Conservation (phyloP, 2,888 invertebrate species). For the Carterocephalus palaemon region DNA sequence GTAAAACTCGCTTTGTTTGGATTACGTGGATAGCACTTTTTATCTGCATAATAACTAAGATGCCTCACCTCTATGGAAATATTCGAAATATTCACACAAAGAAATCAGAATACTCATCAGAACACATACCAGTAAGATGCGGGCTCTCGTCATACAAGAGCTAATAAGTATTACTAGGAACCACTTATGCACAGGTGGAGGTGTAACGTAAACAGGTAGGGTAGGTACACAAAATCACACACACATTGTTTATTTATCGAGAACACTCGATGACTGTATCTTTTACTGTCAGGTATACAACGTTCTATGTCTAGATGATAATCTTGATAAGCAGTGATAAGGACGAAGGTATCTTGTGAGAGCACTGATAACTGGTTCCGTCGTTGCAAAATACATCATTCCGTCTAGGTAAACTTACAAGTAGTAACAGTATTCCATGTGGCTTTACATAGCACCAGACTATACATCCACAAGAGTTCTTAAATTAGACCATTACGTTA, state of each 20-base stretch:
- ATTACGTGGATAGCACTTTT: too few species aligned
- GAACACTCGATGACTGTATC: slow-evolving; percentile 4
- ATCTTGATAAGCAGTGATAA: slow-evolving; percentile 17
- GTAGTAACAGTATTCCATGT: too few species aligned
- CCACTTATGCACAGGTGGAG: too few species aligned
- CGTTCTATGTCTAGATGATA: slow-evolving; percentile 7
- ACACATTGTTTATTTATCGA: slow-evolving; percentile 13
- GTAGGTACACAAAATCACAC: neutral
- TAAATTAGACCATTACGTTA: too few species aligned
- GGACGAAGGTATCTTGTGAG: slow-evolving; percentile 6
- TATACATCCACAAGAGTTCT: too few species aligned
- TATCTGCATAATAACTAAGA: too few species aligned
- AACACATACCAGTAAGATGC: slow-evolving; percentile 2
- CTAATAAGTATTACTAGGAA: slow-evolving; percentile 3
- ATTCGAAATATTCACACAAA: neutral
- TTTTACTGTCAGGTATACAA: slow-evolving; percentile 4
- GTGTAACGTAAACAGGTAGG: neutral
- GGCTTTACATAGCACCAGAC: too few species aligned
- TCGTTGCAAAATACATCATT: slow-evolving; percentile 6
- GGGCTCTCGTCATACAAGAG: slow-evolving; percentile 3
- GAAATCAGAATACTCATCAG: neutral
- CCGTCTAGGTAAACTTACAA: too few species aligned
- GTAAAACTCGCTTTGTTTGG: too few species aligned
- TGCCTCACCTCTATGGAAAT: too few species aligned
- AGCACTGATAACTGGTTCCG: slow-evolving; percentile 8